Base-by-base conservation (phyloP, 2,113 vertebrate species). In the Dipodomys spectabilis region DNA sequence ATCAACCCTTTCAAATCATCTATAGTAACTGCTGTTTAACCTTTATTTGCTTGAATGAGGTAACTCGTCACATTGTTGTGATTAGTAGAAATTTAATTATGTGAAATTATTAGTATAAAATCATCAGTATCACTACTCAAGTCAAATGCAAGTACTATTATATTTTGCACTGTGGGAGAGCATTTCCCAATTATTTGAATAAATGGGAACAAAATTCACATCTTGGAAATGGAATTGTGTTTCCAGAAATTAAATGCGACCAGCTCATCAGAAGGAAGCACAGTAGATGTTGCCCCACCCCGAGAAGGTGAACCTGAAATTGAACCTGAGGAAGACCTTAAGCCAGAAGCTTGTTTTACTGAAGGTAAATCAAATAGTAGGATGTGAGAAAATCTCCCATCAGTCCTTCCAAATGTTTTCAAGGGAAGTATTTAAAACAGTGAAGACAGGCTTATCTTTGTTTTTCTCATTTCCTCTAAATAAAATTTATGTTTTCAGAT, bases 251-350 rank as follows among this genome's bases (percentile, higher is more conserved):
- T 98, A 86, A 98, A 98, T 97, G 98, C 98, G 95, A 94, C 97
- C 95, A 99, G 99, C 97, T 99, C 99, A 79, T 99, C 99, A 25
- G 99, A 99, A 98, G 99, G 99, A 95, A 99, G 99, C 97, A 99
- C 99, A 9, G 99, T 99, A 93, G 99, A 99, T 84, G 98, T 99
- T 95, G 97, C 98, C 87, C 98, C 97, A 81, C 97, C 97, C 39
- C 97, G 98, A 74, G 99, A 99, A 93, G 98, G 98, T 62, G 99
- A 99, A 78, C 98, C 98, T 82, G 99, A 99, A 92, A 97, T 97
- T 92, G 99, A 99, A 95, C 97, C 98, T 0, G 99, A 99, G 96
- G 99, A 99, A 97, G 97, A 98, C 49, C 98, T 98, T 95, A 99
- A 99, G 77, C 99, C 99, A 67, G 99, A 99, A 68, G 97, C 98